Percentiles rank a stretch among this genome's conserved stretches.
Conservation (phyloP, 2,113 vertebrate species). For the Hippotragus niger region DNA sequence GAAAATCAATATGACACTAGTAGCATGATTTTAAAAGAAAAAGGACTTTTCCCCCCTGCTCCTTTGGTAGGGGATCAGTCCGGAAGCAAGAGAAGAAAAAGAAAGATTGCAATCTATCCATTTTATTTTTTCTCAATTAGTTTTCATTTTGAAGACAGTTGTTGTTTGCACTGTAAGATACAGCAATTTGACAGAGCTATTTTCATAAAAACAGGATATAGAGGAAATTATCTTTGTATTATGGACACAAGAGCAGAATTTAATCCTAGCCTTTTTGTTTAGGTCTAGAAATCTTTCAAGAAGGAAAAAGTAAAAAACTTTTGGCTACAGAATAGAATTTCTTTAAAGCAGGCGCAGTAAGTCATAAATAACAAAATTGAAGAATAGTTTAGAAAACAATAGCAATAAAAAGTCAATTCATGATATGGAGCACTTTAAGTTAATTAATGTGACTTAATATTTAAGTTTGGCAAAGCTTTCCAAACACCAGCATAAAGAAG, state of each 20-base stretch:
- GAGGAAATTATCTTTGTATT: neutral
- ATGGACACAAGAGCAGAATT: neutral
- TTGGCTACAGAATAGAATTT: neutral
- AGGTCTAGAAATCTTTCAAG: neutral
- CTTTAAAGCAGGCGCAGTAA: neutral
- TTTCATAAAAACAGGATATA: neutral
- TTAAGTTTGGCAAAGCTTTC: neutral
- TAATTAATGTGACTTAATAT: neutral
- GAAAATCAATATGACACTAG: conserved; percentile 55
- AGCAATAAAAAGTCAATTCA: neutral
- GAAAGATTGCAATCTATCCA: neutral
- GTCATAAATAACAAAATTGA: neutral
- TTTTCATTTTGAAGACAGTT: conserved; percentile 49
- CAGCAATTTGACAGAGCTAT: neutral
- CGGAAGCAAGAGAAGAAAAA: conserved; percentile 43
- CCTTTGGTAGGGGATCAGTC: neutral
- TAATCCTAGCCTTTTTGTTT: neutral
- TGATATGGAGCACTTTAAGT: conserved; percentile 16
- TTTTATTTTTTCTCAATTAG: neutral
- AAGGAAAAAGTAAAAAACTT: conserved; percentile 1
- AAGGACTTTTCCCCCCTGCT: neutral
- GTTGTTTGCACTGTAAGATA: neutral
- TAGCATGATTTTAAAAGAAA: conserved; percentile 41
- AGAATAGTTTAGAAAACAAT: neutral
- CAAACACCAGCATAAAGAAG: neutral